These are phyloP conservation scores for Alligator sinensis DNA, from an alignment of 2,113 vertebrate species.

Conservation along the genomic window DNA sequence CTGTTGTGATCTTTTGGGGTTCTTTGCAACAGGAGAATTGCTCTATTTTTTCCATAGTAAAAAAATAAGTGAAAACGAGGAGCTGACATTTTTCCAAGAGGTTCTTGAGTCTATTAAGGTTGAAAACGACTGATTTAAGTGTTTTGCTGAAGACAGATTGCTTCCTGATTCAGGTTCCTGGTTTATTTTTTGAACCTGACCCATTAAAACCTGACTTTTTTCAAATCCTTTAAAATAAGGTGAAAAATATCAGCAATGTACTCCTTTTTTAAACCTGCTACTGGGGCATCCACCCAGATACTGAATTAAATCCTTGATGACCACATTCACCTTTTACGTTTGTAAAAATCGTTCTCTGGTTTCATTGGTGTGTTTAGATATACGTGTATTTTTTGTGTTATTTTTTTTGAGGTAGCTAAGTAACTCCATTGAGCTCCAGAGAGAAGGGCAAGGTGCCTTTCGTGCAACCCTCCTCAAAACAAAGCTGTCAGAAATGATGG, in stretches of 20 bases:
- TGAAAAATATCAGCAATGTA: neutral
- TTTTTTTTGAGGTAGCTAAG: neutral
- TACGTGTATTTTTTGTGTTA: too few relatives aligned
- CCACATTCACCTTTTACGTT: too few relatives aligned
- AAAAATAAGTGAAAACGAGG: too few relatives aligned
- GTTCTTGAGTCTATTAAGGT: too few relatives aligned
- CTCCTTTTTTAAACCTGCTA: neutral
- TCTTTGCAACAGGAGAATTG: too few relatives aligned
- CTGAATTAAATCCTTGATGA: neutral
- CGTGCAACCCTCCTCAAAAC: neutral
- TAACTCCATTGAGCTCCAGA: neutral
- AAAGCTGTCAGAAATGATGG: neutral
- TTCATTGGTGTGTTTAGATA: too few relatives aligned
- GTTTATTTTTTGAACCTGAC: neutral
- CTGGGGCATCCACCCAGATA: neutral
- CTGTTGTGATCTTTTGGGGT: too few relatives aligned
- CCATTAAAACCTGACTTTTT: neutral
- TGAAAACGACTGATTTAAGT: neutral
- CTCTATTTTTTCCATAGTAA: too few relatives aligned
- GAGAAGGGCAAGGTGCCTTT: neutral
- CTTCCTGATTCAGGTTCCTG: neutral
- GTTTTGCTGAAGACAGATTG: neutral
- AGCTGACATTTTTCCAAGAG: too few relatives aligned
- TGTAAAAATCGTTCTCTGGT: too few relatives aligned
- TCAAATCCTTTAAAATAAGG: neutral